Percentiles rank a stretch among this genome's conserved stretches.
These are phyloP conservation scores for Campopleginae sp. DNA, from an alignment of 2,888 invertebrate species.

Conservation along the genomic window DNA sequence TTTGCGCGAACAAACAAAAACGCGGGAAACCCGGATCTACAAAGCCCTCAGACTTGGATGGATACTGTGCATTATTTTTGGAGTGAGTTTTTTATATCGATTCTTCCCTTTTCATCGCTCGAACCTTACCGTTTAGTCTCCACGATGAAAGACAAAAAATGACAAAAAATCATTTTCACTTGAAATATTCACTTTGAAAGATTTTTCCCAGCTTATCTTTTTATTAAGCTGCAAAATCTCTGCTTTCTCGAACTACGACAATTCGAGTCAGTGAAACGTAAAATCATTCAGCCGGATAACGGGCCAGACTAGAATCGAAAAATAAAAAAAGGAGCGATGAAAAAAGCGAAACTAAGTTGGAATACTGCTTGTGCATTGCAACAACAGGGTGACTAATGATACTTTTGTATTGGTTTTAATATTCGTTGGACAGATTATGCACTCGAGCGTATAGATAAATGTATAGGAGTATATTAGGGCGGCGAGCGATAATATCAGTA, in stretches of 20 bases:
- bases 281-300: slow-evolving; percentile 9
- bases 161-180: not conserved
- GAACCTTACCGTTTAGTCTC: not conserved
- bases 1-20: slow-evolving; percentile 60
- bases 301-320: not conserved
- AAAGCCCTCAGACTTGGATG: slow-evolving; percentile 80
- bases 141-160: not conserved
- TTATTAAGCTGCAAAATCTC: not conserved
- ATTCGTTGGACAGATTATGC: slow-evolving; percentile 1
- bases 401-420: slow-evolving; percentile 27
- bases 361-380: slow-evolving; percentile 19
- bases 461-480: slow-evolving; percentile 4
- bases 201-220: not conserved
- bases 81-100: slow-evolving; percentile 79
- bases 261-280: slow-evolving; percentile 3
- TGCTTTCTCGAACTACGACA: not conserved
- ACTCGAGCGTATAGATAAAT: slow-evolving; percentile 1
- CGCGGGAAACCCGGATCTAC: slow-evolving; percentile 69
- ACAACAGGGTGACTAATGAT: slow-evolving; percentile 46
- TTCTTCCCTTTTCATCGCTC: not conserved
- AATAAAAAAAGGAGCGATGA: not conserved
- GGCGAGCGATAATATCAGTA: slow-evolving; percentile 46
- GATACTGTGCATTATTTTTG: slow-evolving; percentile 84
- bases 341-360: slow-evolving; percentile 1
- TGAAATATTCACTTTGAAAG: not conserved